A percentile compares a stretch with the other conserved stretches of the same genome.
Evolutionary conservation across 1,140 invertebrate genomes (phyloP).

Genomic region (Temnothorax longispinosus): DNA sequence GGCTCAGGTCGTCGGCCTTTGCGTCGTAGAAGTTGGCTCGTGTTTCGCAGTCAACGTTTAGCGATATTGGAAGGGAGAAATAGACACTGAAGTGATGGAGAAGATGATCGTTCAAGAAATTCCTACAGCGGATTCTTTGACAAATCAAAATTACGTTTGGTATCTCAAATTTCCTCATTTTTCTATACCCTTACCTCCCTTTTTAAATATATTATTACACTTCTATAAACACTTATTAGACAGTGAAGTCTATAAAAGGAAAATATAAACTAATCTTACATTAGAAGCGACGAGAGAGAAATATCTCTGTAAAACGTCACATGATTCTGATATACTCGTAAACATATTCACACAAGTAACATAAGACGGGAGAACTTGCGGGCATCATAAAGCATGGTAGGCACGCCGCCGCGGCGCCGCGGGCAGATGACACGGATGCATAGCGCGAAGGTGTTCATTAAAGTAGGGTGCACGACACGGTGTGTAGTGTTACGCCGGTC

Average conservation of each 20-base stretch:
- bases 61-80: background rate
- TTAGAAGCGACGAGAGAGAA: background rate
- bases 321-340: background rate
- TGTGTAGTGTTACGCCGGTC: background rate
- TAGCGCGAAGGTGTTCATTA: background rate
- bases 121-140: background rate
- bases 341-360: background rate
- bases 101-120: background rate
- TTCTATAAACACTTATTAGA: background rate
- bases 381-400: background rate
- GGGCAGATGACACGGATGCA: constrained; percentile 8
- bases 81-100: too few relatives aligned
- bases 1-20: background rate
- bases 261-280: background rate
- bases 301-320: background rate
- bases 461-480: constrained; percentile 1
- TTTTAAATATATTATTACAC: background rate
- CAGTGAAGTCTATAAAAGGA: background rate
- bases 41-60: constrained; percentile 43
- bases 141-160: background rate
- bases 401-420: too few relatives aligned
- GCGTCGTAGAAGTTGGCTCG: constrained; percentile 30
- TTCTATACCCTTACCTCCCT: background rate
- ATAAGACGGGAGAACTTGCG: background rate
- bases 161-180: background rate